Evolutionary conservation across 2,888 invertebrate genomes (phyloP), one percentile per base, ranked within the genome.

Genomic region (Drosophila kambysellisi): DNA sequence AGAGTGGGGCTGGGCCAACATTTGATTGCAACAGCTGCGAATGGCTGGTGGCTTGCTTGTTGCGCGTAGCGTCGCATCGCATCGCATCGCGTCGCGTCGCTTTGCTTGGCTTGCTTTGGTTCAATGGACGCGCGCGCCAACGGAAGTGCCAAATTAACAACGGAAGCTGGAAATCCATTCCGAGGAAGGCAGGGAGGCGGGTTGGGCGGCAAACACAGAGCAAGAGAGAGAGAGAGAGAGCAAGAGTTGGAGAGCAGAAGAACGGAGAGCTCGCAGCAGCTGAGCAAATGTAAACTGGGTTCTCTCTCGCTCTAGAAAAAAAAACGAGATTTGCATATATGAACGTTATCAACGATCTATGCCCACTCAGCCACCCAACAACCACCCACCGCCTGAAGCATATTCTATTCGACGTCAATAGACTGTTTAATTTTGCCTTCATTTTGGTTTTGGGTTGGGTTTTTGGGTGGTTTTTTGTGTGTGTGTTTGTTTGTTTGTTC

Each of bases 131-230:
- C 57, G 52, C 37, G 33, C 61, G 54, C 56, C 70, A 82, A 41
- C 83, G 83, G 83, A 88, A 83, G 73, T 68, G 57, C 57, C 86
- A 83, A 81, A 88, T 83, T 83, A 75, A 75, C 86, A 83, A 69
- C 83, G 89, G 83, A 83, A 81, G 87, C 78, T 78, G 60, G 8
- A 39, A 56, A 29, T 39, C 56, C 56, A 29, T 39, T 39, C 29
- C n/a, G 56, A 12, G 39, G 25, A 5, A 46, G 46, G 15, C 12
- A 25, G 15, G 20, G 25, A 8, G 25, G 25, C 25, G 25, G 46
- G 15, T 25, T 46, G 7, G 8, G 11, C 43, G 20, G 11, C 20
- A 20, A 20, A 11, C 43, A 43, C 43, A 25, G 7, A 46, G 43
- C 5, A 9, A n/a, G 41, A 17, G 39, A 39, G 17, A 39, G 12